Base-by-base conservation (phyloP, 2,113 vertebrate species). In the Anas platyrhynchos region DNA sequence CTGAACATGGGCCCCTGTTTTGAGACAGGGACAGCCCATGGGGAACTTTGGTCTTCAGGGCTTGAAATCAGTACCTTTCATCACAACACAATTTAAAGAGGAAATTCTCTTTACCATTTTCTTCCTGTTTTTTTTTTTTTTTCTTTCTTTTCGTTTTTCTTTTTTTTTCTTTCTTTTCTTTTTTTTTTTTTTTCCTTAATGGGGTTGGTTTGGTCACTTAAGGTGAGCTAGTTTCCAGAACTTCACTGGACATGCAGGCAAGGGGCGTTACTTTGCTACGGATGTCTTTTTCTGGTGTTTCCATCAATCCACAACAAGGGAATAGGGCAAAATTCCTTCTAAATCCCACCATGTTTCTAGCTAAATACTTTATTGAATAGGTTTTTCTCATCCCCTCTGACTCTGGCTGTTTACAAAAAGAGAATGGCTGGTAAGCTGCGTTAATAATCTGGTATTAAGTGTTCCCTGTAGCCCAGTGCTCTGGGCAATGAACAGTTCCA, bases 371-470 rank as follows among this genome's bases (percentile, higher is more conserved):
- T 94, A 81, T 89, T 92, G 88, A 74, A 55, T 77, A 65, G 8
- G 44, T 79, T 95, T 95, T 93, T 91, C 66, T 92, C 86, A 93
- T 97, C 66, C 87, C 96, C 86, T 84, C 92, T 94, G 91, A 77
- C 96, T 92, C 83, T 94, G 83, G 21, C 58, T 83, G 83, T 66
- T 95, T 93, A 77, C 87, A 84, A 85, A 94, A 90, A 94, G 88
- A 88, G 76, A 96, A 96, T 96, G 83, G 78, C 91, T 95, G 81
- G 88, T 97, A 96, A 97, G 86, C 94, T 87, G 96, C 25, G 13
- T 96, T 92, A 95, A 93, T 97, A 96, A 95, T 96, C 84, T 94
- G 96, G 97, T 89, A 97, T 97, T 97, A 97, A 92, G 88, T 96
- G 97, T 97, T 96, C 96, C 66, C 81, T 86, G 81, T 46, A 79